Evolutionary conservation across 2,113 vertebrate genomes (phyloP), one percentile per base, ranked within the genome.

Genomic region (Anarrhichthys ocellatus): DNA sequence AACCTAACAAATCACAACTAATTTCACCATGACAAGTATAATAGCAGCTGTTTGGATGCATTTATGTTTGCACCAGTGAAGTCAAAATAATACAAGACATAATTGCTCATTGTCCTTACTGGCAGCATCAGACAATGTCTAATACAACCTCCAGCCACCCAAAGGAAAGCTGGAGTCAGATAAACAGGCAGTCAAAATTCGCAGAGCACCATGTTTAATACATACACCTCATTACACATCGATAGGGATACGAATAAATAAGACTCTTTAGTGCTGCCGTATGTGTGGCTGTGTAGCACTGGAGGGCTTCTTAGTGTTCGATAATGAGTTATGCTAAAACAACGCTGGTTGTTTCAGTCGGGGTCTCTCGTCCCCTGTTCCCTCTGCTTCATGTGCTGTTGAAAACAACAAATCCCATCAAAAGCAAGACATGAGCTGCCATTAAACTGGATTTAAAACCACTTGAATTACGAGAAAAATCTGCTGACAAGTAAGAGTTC

Each of bases 171-270:
- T 29, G n/a, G 20, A 63, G 50, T 70, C 52, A 54, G 66, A 74
- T 76, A 76, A 42, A 63, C 76, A 75, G 46, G 81, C 63, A 6
- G 44, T 46, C 46, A 34, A 73, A 71, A 81, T 67, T 70, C 71
- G 48, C 36, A 76, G 52, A n/a, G 72, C 40, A 76, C 67, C 36
- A 69, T 73, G 81, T 44, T 82, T 66, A 80, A 89, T 76, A 18
- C 62, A 80, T 70, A 8, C 34, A 74, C 36, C 54, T 79, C 72
- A 89, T 86, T 76, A 83, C 62, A 76, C 75, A 80, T 80, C 64
- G 69, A 73, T 34, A 50, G 40, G n/a, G 72, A 66, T 32, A 58
- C 14, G 68, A 81, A 82, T 75, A 83, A 84, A 78, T 62, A 76
- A n/a, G 44, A 71, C 6, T 70, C 20, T 81, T 81, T 54, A 59